phyloP scores from a whole-genome alignment of 2,113 vertebrate species.

The Gnathonemus longibarbis region DNA sequence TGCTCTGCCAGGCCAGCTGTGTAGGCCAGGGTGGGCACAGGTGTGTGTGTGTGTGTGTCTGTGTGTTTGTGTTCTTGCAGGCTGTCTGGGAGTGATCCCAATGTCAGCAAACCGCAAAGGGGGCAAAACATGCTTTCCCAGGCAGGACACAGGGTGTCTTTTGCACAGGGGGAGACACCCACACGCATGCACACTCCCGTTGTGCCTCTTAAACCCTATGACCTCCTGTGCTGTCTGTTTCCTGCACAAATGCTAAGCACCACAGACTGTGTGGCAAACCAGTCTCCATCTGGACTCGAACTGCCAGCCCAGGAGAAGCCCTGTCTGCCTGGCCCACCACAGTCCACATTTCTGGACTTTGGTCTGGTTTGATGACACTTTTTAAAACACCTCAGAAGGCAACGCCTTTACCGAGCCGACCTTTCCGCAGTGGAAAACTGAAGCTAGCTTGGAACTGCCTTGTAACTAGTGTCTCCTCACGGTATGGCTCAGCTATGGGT shows the following conservation, averaged over 20 bases:
- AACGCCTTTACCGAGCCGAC: background rate
- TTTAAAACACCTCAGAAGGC: background rate
- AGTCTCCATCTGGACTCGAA: background rate
- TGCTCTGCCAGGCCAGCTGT: background rate
- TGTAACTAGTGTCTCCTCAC: background rate
- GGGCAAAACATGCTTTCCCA: slow-evolving; percentile 17
- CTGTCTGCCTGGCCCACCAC: background rate
- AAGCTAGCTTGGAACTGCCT: background rate
- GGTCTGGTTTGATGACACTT: background rate
- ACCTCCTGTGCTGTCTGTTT: slow-evolving; percentile 4
- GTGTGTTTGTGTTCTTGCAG: slow-evolving; percentile 22
- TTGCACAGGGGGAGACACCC: slow-evolving; percentile 40
- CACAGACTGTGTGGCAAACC: background rate
- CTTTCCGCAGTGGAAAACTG: background rate
- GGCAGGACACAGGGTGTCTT: slow-evolving; percentile 41
- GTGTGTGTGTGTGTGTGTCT: background rate
- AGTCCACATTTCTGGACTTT: background rate
- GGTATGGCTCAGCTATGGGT: background rate
- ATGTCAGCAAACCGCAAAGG: slow-evolving; percentile 50
- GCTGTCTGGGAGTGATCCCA: slow-evolving; percentile 45
- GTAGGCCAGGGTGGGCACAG: background rate
- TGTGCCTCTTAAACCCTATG: slow-evolving; percentile 27
- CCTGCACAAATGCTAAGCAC: background rate
- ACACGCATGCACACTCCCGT: slow-evolving; percentile 7
- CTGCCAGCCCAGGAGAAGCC: background rate